Evolutionary conservation across 1,140 invertebrate genomes (phyloP).

Genomic region (Calephelis nemesis): DNA sequence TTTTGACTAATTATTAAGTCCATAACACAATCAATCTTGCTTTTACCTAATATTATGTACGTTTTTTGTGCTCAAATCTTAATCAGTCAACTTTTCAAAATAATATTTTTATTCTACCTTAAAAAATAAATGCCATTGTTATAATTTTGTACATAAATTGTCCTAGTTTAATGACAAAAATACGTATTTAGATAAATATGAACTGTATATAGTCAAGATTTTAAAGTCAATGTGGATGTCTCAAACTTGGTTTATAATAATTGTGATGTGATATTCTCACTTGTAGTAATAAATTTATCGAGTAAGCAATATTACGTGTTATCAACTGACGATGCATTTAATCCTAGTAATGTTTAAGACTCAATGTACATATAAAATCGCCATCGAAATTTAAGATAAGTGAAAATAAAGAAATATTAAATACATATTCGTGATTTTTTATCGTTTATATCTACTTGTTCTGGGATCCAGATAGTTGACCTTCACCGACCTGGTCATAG

Average conservation of each 20-base stretch:
- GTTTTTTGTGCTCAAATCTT: background rate
- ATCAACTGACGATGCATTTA: slow-evolving; percentile 24
- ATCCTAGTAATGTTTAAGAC: slow-evolving; percentile 22
- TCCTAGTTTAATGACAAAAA: slow-evolving; percentile 2
- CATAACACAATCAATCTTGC: background rate
- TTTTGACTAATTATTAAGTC: too few species aligned
- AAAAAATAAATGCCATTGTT: slow-evolving; percentile 6
- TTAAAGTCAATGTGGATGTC: background rate
- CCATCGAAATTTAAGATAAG: slow-evolving; percentile 18
- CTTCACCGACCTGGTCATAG: too few species aligned
- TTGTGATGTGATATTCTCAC: slow-evolving; percentile 16
- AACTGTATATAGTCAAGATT: slow-evolving; percentile 6
- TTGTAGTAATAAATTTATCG: slow-evolving; percentile 3
- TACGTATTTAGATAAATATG: slow-evolving; percentile 8
- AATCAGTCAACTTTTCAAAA: slow-evolving; percentile 4
- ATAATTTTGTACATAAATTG: slow-evolving; percentile 6
- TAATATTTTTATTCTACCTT: background rate
- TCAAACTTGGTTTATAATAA: background rate
- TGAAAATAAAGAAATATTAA: slow-evolving; percentile 4
- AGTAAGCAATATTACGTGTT: slow-evolving; percentile 13
- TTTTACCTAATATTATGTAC: background rate
- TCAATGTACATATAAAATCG: slow-evolving; percentile 15
- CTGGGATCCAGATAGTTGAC: too few species aligned
- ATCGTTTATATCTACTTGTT: too few species aligned
- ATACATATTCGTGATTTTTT: background rate